A percentile compares a stretch with the other conserved stretches of the same genome.
Conservation (phyloP, 2,888 invertebrate genomes). For the Chymomyza caudatula region DNA sequence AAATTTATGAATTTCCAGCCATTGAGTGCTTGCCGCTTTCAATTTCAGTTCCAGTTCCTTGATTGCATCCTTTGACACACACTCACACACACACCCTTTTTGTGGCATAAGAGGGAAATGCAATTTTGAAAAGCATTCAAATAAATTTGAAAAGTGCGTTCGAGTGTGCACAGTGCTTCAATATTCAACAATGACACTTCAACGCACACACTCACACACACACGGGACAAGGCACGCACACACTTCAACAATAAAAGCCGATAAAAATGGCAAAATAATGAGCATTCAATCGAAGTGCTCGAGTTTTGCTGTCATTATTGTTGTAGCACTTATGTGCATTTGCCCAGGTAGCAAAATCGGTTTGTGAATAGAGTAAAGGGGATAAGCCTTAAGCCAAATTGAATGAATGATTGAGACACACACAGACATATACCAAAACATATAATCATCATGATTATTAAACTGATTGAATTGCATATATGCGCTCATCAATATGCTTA, state of each 20-base stretch:
- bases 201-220: slow-evolving; percentile 13
- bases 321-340: not conserved
- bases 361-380: slow-evolving; percentile 4
- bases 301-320: not conserved
- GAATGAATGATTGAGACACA: slow-evolving; percentile 19
- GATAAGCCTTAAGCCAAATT: slow-evolving; percentile 44
- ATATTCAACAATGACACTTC: slow-evolving; percentile 44
- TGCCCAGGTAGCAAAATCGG: slow-evolving; percentile 55
- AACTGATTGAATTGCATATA: slow-evolving; percentile 32
- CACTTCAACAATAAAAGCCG: slow-evolving; percentile 18
- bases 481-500: not conserved
- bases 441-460: not conserved
- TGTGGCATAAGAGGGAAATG: not conserved
- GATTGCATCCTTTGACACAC: not conserved
- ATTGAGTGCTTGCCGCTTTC: not conserved
- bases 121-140: slow-evolving; percentile 36
- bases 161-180: slow-evolving; percentile 36
- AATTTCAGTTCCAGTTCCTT: not conserved
- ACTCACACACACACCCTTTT: no score
- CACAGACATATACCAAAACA: not conserved
- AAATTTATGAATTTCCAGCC: not conserved
- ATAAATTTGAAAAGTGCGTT: slow-evolving; percentile 53
- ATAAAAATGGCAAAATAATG: slow-evolving; percentile 65
- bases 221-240: not conserved
- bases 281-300: slow-evolving; percentile 58